phyloP scores from a whole-genome alignment of 2,797 vertebrate genomes.

The Hylomyscus alleni region DNA sequence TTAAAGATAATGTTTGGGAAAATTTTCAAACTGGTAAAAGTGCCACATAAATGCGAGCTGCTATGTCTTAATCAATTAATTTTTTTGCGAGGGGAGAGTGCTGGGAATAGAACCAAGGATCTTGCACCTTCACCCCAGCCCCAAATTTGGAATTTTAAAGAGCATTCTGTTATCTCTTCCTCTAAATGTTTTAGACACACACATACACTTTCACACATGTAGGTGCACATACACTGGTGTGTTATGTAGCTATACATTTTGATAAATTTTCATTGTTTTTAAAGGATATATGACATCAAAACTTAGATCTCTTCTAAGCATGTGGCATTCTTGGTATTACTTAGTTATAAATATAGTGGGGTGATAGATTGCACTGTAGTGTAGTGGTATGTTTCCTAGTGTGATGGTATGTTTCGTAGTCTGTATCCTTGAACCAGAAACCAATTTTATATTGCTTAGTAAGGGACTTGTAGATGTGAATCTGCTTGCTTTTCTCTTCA shows the following conservation, averaged over 20 bases:
- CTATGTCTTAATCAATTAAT: slow-evolving; percentile 1
- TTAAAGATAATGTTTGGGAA: slow-evolving; percentile 51
- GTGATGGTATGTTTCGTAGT: neutral
- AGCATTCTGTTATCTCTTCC: neutral
- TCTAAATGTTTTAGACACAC: slow-evolving; percentile 35
- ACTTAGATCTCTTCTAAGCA: neutral
- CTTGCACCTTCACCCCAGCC: neutral
- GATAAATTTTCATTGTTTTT: slow-evolving; percentile 30
- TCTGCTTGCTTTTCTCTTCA: neutral
- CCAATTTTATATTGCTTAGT: neutral
- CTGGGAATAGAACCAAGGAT: neutral
- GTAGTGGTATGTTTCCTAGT: neutral
- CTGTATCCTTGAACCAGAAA: neutral
- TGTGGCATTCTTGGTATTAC: neutral
- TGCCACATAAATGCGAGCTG: neutral
- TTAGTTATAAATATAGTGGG: neutral
- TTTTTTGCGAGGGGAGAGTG: neutral
- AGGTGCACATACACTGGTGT: neutral
- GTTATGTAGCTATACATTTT: slow-evolving; percentile 11
- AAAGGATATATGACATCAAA: slow-evolving; percentile 9
- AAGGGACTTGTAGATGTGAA: slow-evolving; percentile 29
- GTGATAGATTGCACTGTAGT: neutral
- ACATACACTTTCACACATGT: neutral
- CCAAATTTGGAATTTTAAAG: slow-evolving; percentile 29
- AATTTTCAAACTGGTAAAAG: slow-evolving; percentile 35